Percentiles rank a stretch among this genome's conserved stretches.
phyloP scores from a whole-genome alignment of 2,888 invertebrate species.

The Suillia variegata region DNA sequence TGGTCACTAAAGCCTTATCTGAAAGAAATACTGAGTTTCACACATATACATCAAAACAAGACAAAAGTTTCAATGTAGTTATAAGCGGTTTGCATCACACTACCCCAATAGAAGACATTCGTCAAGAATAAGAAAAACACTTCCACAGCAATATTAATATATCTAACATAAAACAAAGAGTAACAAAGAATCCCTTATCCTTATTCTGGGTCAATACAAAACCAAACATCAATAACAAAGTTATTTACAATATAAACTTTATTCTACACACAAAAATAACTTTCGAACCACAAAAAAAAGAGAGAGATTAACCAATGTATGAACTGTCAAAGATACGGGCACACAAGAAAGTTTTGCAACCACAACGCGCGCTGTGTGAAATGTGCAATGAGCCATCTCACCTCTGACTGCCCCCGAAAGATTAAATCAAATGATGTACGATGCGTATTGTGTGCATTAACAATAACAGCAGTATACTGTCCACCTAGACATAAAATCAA shows the following conservation, averaged over 20 bases:
- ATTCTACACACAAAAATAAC: background rate
- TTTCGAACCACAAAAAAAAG: background rate
- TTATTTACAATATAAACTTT: background rate
- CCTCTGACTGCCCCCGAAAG: background rate
- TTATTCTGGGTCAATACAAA: background rate
- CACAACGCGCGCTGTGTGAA: background rate
- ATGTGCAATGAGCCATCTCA: background rate
- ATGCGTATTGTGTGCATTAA: conserved; percentile 4
- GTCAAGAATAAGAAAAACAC: background rate
- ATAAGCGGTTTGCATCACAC: conserved; percentile 7
- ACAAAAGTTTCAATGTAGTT: conserved; percentile 5
- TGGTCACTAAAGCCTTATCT: no score
- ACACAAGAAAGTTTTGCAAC: background rate
- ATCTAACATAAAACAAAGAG: conserved; percentile 2
- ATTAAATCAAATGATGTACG: background rate
- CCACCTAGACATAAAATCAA: conserved; percentile 1
- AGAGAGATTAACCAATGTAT: background rate
- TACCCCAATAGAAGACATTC: conserved; percentile 1
- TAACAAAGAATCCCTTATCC: background rate
- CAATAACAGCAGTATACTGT: conserved; percentile 12
- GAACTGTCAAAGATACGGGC: background rate
- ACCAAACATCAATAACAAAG: background rate
- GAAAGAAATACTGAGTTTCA: background rate
- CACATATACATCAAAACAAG: conserved; percentile 5
- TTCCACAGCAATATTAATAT: conserved; percentile 3